Conservation (phyloP, 1,140 invertebrate species). For the Drosophila dunni region DNA sequence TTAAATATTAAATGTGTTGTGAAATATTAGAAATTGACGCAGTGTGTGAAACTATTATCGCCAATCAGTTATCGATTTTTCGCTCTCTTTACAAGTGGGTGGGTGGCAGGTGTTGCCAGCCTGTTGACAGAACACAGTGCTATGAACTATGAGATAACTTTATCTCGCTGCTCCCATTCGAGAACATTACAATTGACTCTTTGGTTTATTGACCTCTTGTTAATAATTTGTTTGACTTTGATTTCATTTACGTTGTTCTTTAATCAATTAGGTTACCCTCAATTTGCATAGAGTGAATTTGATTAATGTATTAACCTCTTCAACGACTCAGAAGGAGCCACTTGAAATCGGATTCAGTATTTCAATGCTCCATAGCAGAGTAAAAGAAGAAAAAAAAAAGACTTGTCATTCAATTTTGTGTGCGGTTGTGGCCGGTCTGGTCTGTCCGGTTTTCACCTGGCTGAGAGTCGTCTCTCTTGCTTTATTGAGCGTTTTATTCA, state of each 20-base stretch:
- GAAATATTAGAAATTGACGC: conserved; percentile 7
- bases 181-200: conserved; percentile 33
- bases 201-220: conserved; percentile 63
- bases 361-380: conserved; percentile 22
- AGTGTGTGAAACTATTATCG: conserved; percentile 2
- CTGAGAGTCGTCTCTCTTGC: conserved; percentile 9
- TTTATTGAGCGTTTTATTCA: conserved; percentile 74
- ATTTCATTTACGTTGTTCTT: conserved; percentile 44
- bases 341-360: conserved; percentile 11
- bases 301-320: conserved; percentile 66
- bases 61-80: conserved; percentile 15
- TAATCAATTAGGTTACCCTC: conserved; percentile 66
- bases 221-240: conserved; percentile 39
- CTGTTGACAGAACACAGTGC: background rate
- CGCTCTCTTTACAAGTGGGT: conserved; percentile 7
- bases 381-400: conserved; percentile 14
- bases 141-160: conserved; percentile 1
- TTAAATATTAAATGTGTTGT: conserved; percentile 30
- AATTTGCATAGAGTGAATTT: conserved; percentile 60
- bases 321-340: conserved; percentile 8
- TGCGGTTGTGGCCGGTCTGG: conserved; percentile 34
- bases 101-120: conserved; percentile 13
- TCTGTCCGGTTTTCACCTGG: conserved; percentile 72
- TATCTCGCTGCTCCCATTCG: conserved; percentile 19
- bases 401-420: conserved; percentile 55